Evolutionary conservation across 2,888 invertebrate genomes (phyloP).

Genomic region (Salticus scenicus): DNA sequence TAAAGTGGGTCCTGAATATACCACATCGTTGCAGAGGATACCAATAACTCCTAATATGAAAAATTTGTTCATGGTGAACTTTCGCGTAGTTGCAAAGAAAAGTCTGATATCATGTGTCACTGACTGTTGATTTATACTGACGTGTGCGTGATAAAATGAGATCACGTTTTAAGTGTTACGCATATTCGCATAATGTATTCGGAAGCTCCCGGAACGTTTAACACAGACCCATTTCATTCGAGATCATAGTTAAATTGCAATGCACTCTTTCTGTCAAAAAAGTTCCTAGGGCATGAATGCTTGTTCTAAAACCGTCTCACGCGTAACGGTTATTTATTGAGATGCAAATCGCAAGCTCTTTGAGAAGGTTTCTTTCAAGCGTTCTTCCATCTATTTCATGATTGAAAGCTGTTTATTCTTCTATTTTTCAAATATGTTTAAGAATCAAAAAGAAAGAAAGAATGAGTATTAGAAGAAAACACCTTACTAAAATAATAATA

Average conservation of each 20-base stretch:
- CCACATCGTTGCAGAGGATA: background rate
- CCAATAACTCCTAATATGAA: background rate
- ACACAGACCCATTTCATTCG: slow-evolving; percentile 18
- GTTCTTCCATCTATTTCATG: background rate
- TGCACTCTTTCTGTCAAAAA: background rate
- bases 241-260: background rate
- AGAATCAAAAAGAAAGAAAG: too few species aligned
- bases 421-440: too few species aligned
- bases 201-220: slow-evolving; percentile 27
- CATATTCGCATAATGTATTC: slow-evolving; percentile 10
- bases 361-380: background rate
- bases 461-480: too few species aligned
- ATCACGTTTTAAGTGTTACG: background rate
- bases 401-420: too few species aligned
- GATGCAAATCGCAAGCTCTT: slow-evolving; percentile 28
- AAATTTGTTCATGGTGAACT: background rate
- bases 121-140: slow-evolving; percentile 22
- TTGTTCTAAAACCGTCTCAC: background rate
- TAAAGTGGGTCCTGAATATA: background rate
- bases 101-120: too few species aligned
- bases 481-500: too few species aligned
- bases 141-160: slow-evolving; percentile 29
- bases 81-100: background rate
- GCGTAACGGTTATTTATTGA: slow-evolving; percentile 23
- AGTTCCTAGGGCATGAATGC: background rate